Evolutionary conservation across 2,888 invertebrate species (phyloP).

Genomic region (Asteroscopus sphinx): DNA sequence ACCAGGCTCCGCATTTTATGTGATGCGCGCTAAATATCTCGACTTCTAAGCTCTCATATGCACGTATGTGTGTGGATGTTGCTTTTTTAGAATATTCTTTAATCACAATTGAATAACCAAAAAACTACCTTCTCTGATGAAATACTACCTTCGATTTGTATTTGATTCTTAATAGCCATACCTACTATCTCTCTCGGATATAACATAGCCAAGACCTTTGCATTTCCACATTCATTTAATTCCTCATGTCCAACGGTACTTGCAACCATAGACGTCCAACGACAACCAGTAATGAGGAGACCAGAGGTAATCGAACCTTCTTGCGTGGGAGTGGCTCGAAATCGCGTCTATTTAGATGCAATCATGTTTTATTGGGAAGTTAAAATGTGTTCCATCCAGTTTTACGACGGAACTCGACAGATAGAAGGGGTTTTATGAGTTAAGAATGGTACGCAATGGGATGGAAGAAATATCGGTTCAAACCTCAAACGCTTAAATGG

Average conservation of each 20-base stretch:
- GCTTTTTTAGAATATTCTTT: no score
- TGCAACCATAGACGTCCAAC: slow-evolving; percentile 41
- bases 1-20: not conserved
- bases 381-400: slow-evolving; percentile 47
- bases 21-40: not conserved
- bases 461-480: slow-evolving; percentile 24
- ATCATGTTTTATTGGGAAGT: slow-evolving; percentile 54
- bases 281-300: slow-evolving; percentile 46
- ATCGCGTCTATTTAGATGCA: slow-evolving; percentile 51
- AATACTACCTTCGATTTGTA: no score
- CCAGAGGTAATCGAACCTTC: slow-evolving; percentile 55
- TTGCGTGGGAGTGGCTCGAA: slow-evolving; percentile 51
- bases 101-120: no score
- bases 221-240: slow-evolving; percentile 17
- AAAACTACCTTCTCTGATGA: no score
- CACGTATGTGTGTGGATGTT: no score
- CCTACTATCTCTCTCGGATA: no score
- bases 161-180: no score
- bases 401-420: slow-evolving; percentile 44
- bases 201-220: not conserved
- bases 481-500: not conserved
- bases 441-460: slow-evolving; percentile 10
- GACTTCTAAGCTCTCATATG: no score
- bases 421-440: slow-evolving; percentile 40
- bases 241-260: slow-evolving; percentile 7